Conservation (phyloP, 2,113 vertebrate genomes). For the Gadus chalcogrammus region DNA sequence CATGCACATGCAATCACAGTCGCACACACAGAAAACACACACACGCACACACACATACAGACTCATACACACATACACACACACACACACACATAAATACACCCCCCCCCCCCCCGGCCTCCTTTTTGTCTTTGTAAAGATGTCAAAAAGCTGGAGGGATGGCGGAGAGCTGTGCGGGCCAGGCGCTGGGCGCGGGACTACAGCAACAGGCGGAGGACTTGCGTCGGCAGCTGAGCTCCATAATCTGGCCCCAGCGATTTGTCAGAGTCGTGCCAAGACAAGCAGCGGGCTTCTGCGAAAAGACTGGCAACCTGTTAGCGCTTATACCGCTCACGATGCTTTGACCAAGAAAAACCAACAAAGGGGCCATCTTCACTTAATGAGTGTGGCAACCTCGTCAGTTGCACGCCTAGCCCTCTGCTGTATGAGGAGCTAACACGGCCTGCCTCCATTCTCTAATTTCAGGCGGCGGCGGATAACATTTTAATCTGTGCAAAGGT, state of each 20-base stretch:
- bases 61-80: neutral
- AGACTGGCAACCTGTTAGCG: slow-evolving; percentile 32
- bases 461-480: slow-evolving; percentile 35
- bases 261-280: slow-evolving; percentile 14
- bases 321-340: slow-evolving; percentile 10
- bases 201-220: slow-evolving; percentile 17
- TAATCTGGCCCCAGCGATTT: slow-evolving; percentile 17
- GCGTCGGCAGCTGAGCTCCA: slow-evolving; percentile 19
- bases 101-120: too few relatives aligned
- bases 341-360: slow-evolving; percentile 27
- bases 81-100: neutral
- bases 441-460: slow-evolving; percentile 5
- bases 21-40: neutral
- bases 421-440: slow-evolving; percentile 12
- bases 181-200: slow-evolving; percentile 1
- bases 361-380: neutral
- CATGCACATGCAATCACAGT: neutral
- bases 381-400: slow-evolving; percentile 3
- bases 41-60: neutral
- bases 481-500: slow-evolving; percentile 42
- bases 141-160: slow-evolving; percentile 1
- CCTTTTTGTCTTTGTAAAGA: too few relatives aligned
- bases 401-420: slow-evolving; percentile 9
- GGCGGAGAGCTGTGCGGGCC: slow-evolving; percentile 14
- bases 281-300: slow-evolving; percentile 10